These are phyloP conservation scores for Drosophila sturtevanti DNA, from an alignment of 1,140 invertebrate genomes.

Conservation along the genomic window DNA sequence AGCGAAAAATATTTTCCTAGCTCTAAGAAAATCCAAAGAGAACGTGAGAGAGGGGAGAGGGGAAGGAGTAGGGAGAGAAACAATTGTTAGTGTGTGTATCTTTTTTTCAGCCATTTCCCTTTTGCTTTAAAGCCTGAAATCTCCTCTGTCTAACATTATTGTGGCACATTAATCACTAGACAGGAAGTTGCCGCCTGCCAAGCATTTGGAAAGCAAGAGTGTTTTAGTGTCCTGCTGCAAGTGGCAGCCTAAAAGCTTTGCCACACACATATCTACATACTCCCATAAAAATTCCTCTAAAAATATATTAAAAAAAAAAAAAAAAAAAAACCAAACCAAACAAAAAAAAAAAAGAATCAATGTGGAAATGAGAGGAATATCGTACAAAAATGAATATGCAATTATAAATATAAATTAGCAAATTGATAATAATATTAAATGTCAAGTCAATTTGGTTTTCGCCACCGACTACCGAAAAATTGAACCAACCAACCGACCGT, in stretches of 20 bases:
- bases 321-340: conserved; percentile 17
- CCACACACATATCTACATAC: conserved; percentile 3
- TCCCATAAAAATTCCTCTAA: background rate
- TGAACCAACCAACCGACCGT: background rate
- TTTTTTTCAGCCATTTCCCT: conserved; percentile 59
- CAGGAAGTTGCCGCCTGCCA: conserved; percentile 58
- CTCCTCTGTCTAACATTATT: conserved; percentile 61
- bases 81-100: conserved; percentile 38
- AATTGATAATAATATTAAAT: conserved; percentile 79
- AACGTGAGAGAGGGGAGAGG: conserved; percentile 4
- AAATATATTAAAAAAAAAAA: conserved; percentile 27
- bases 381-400: conserved; percentile 69
- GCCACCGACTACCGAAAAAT: conserved; percentile 23
- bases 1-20: conserved; percentile 72
- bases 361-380: too few relatives aligned
- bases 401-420: conserved; percentile 73
- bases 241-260: conserved; percentile 66
- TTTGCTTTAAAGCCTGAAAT: conserved; percentile 60
- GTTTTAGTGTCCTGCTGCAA: conserved; percentile 59
- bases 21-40: conserved; percentile 47
- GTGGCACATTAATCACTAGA: conserved; percentile 71
- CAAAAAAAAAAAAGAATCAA: conserved; percentile 14
- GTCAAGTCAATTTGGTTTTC: conserved; percentile 66
- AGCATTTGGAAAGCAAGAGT: conserved; percentile 68
- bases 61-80: conserved; percentile 14